A percentile compares a stretch with the other conserved stretches of the same genome.
phyloP scores from a whole-genome alignment of 1,140 invertebrate genomes.

The Zeugodacus cucurbitae region DNA sequence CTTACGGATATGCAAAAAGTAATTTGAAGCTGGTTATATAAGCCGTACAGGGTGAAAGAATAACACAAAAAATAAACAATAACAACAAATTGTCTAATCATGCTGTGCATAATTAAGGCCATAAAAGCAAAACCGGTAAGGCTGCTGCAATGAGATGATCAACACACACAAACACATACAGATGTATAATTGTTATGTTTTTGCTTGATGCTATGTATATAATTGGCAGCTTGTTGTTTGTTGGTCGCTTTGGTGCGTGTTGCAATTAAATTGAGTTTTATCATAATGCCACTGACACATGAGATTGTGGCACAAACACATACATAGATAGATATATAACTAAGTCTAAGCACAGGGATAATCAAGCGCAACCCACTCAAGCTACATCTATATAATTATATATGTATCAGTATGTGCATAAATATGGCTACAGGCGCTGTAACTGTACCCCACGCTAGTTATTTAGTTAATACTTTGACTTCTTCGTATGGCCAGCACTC shows the following conservation, averaged over 20 bases:
- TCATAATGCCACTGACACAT: slow-evolving; percentile 7
- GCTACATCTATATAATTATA: background rate
- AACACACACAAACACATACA: background rate
- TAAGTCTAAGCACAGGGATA: background rate
- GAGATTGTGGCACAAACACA: background rate
- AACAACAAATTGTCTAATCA: background rate
- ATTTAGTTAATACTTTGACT: background rate
- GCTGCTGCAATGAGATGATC: background rate
- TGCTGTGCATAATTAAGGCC: background rate
- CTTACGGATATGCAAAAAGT: background rate
- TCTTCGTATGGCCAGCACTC: background rate
- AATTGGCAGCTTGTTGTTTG: slow-evolving; percentile 4
- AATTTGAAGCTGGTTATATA: background rate
- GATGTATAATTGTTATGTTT: background rate
- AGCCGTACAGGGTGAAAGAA: no score
- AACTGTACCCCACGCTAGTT: background rate
- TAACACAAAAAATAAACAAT: background rate
- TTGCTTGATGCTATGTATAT: background rate
- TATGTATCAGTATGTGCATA: background rate
- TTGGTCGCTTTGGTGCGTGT: background rate
- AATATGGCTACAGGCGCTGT: background rate
- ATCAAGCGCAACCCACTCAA: background rate
- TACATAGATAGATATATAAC: no score
- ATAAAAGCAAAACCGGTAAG: background rate
- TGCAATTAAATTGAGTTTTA: slow-evolving; percentile 25